Evolutionary conservation across 2,797 vertebrate genomes (phyloP), one percentile per base, ranked within the genome.

Genomic region (Micrastur ruficollis): DNA sequence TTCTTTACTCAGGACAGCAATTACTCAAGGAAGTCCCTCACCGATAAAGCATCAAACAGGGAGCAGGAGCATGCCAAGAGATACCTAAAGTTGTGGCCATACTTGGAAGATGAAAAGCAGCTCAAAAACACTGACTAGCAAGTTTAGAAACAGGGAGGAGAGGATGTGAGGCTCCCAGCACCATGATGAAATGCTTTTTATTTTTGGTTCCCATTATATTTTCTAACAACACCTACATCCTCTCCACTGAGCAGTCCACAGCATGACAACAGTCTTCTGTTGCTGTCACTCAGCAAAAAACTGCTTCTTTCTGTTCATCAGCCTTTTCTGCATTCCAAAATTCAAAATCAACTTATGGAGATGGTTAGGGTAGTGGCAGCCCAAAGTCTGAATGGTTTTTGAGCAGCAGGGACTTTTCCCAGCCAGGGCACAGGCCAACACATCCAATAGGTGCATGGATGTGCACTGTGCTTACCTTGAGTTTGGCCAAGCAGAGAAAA

Each of bases 51-150:
- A 26, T 8, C 73, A 70, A 73, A 72, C 21, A 81, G 36, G 36
- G 27, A 58, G 88, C 81, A 91, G 67, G 36, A 75, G 29, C 27
- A 2, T 11, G 17, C 56, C 9, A 4, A 47, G 46, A 79, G 29
- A 32, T 22, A 34, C 21, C 62, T 34, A 3, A 79, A 86, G 18
- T 21, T 68, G 31, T 3, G 3, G 26, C 65, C 34, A 14, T 21
- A 5, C 42, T 55, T 78, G 27, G 53, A 78, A 65, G 18, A 23
- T 14, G 14, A 46, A 55, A 86, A 82, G 6, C 32, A 49, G 29
- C 26, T 34, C 0, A 0, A 52, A 89, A 47, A 12, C 1, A 6
- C 27, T 1, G 2, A 79, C 18, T 0, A 40, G 25, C 42, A 61
- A 47, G 36, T 31, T 67, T 15, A 93, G 50, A 75, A 23, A 52